These are phyloP conservation scores for Macrochelys suwanniensis DNA, from an alignment of 2,797 vertebrate genomes.

Conservation along the genomic window DNA sequence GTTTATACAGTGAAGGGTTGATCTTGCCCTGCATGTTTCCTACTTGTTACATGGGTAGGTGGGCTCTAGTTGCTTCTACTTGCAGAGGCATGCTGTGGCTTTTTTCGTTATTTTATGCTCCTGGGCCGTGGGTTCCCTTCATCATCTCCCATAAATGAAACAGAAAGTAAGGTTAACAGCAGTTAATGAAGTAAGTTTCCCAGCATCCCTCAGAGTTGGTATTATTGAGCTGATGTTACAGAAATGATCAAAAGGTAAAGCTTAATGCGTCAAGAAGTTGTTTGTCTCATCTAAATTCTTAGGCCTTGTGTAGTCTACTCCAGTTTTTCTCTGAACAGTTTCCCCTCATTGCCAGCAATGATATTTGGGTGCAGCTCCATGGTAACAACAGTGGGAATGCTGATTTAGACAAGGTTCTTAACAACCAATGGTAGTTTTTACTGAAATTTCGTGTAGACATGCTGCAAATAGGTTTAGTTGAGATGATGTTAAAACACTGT, in stretches of 20 bases:
- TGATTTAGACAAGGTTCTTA: background rate
- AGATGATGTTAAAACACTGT: background rate
- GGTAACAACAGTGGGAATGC: background rate
- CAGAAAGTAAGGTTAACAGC: background rate
- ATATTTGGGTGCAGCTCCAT: background rate
- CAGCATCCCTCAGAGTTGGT: background rate
- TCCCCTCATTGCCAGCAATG: background rate
- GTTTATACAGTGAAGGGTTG: background rate
- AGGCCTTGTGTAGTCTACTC: background rate
- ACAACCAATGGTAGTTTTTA: background rate
- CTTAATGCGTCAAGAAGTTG: background rate
- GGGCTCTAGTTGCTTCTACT: background rate
- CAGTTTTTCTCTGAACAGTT: background rate
- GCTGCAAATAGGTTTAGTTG: background rate
- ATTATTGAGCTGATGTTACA: background rate
- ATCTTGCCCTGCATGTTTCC: background rate
- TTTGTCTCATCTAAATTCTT: background rate
- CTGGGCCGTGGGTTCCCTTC: too few relatives aligned
- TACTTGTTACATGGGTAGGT: background rate
- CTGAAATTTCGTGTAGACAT: background rate
- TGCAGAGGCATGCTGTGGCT: background rate
- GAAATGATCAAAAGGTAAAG: background rate
- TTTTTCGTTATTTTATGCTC: background rate
- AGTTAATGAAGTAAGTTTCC: background rate
- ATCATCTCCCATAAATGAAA: background rate